Conservation (phyloP, 2,113 vertebrate species). For the Toxotes chatareus region DNA sequence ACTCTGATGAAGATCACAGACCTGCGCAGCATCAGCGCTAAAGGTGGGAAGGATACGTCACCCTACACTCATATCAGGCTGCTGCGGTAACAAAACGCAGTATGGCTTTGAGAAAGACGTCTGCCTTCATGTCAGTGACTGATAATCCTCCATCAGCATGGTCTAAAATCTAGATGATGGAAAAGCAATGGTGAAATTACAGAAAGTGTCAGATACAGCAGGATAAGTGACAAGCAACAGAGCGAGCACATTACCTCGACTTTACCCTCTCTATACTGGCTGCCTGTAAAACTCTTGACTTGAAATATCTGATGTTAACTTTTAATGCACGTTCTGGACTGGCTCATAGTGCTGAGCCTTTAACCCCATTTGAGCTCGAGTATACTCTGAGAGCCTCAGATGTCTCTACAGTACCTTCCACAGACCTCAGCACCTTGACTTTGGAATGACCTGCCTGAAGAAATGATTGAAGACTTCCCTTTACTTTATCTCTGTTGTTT, state of each 20-base stretch:
- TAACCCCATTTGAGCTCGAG: conserved; percentile 22
- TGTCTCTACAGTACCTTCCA: not conserved
- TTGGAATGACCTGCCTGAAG: conserved; percentile 19
- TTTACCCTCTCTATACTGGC: not conserved
- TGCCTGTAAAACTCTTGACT: not conserved
- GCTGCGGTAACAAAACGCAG: no score
- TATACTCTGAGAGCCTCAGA: conserved; percentile 9
- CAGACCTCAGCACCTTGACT: conserved; percentile 18
- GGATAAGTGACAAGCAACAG: not conserved
- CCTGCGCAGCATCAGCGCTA: conserved; percentile 98
- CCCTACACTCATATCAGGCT: not conserved
- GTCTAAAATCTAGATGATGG: no score
- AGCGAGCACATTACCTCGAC: not conserved
- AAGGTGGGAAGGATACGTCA: conserved; percentile 84
- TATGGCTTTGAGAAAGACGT: not conserved
- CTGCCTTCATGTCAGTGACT: not conserved
- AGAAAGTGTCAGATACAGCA: not conserved
- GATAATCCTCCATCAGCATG: not conserved
- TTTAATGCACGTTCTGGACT: conserved; percentile 21
- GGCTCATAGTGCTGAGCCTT: conserved; percentile 25
- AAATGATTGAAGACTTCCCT: not conserved
- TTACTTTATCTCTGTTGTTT: not conserved
- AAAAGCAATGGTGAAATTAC: no score
- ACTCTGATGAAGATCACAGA: conserved; percentile 99
- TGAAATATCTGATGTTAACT: conserved; percentile 18